Base-by-base conservation (phyloP, 2,113 vertebrate species). In the Erpornis zantholeuca region DNA sequence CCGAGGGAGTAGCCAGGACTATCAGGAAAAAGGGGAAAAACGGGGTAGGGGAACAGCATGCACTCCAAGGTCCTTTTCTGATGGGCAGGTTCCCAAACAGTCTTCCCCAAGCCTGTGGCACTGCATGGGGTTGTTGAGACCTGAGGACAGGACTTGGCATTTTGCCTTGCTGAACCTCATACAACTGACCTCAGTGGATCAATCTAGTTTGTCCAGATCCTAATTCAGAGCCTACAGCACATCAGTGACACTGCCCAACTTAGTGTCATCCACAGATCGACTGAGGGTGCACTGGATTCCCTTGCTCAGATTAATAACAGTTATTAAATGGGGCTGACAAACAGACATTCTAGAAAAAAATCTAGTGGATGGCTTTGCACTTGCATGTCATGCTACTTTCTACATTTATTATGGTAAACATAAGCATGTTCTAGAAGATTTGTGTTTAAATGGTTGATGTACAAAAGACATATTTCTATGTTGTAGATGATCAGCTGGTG, bases 341-440 rank as follows among this genome's bases (percentile, higher is more conserved):
- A 28, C 36, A 33, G 50, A 23, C 7, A 65, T 44, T 44, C 27
- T 66, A 33, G 33, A 13, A 38, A 82, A 87, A 91, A 88, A 50
- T 3, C 10, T 24, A 57, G 57, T 12, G 35, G 33, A 89, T 97
- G 64, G n/a, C 88, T 95, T 98, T 21, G 33, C 96, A 38, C 38
- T 49, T 78, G 7, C 15, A 21, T 25, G 11, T 49, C 24, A 31
- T 56, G 2, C 6, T 35, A 27, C 10, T 66, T 81, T 29, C 54
- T 33, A 9, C 22, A 61, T 60, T 89, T 49, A 17, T 52, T 49
- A 36, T 10, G 13, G 25, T 59, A 77, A 88, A 76, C 36, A 64
- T 13, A 24, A 22, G 47, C 47, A 49, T 6, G 7, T 92, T 61
- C 20, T 52, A 60, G 70, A 71, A 52, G 9, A 44, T 72, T 53